Evolutionary conservation across 2,888 invertebrate species (phyloP).

Genomic region (Holacanthella duospinosa): DNA sequence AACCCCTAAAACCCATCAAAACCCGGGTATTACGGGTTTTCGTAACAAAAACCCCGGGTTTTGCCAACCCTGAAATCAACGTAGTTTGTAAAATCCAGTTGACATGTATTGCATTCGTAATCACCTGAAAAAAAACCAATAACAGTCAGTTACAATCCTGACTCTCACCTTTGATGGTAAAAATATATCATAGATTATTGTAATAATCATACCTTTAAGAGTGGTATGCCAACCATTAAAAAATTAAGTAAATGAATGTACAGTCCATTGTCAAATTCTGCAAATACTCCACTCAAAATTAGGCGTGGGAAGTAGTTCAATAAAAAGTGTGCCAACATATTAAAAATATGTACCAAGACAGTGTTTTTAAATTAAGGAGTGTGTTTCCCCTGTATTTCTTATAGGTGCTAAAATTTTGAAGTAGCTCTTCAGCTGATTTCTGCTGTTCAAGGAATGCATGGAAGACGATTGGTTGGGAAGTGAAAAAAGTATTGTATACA

Average conservation of each 20-base stretch:
- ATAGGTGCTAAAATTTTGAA: slow-evolving; percentile 59
- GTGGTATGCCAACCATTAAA: slow-evolving; percentile 49
- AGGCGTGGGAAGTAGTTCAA: slow-evolving; percentile 46
- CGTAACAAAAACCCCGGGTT: too few relatives aligned
- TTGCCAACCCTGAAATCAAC: too few relatives aligned
- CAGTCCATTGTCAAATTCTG: slow-evolving; percentile 44
- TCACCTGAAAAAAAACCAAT: too few relatives aligned
- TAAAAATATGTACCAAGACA: slow-evolving; percentile 56
- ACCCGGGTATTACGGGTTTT: too few relatives aligned
- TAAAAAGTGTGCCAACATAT: too few relatives aligned
- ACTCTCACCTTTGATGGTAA: too few relatives aligned
- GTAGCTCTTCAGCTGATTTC: slow-evolving; percentile 47
- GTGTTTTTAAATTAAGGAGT: slow-evolving; percentile 52
- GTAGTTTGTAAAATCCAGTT: too few relatives aligned
- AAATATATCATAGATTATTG: too few relatives aligned
- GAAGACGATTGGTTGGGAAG: slow-evolving; percentile 60
- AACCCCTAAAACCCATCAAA: too few relatives aligned
- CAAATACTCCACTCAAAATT: slow-evolving; percentile 30
- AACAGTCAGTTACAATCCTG: too few relatives aligned
- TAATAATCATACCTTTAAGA: slow-evolving; percentile 51
- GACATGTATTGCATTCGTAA: too few relatives aligned
- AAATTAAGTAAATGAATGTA: slow-evolving; percentile 54
- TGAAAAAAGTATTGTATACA: slow-evolving; percentile 63
- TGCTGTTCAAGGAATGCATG: slow-evolving; percentile 67
- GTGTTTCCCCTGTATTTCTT: slow-evolving; percentile 53